Evolutionary conservation across 2,797 vertebrate species (phyloP).

Genomic region (Urocyon cinereoargenteus): DNA sequence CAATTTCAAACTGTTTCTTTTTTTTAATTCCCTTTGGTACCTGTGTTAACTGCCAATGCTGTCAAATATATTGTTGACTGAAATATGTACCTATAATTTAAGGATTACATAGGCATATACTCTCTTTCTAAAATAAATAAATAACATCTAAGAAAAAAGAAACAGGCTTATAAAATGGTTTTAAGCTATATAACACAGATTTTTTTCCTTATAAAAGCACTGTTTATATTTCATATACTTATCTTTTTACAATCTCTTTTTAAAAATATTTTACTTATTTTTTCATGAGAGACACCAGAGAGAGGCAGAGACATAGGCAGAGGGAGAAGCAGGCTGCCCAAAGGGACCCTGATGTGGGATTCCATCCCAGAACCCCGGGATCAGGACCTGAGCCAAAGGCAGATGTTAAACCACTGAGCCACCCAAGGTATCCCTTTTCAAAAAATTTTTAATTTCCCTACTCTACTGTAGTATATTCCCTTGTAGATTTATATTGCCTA

Average conservation of each 20-base stretch:
- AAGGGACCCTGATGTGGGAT: too few relatives aligned
- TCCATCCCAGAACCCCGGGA: too few relatives aligned
- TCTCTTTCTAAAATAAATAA: too few relatives aligned
- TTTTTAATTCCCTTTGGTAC: neutral
- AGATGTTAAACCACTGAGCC: too few relatives aligned
- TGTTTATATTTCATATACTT: neutral
- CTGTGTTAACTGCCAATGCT: neutral
- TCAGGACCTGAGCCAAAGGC: too few relatives aligned
- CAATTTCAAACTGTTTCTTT: neutral
- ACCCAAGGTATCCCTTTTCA: too few relatives aligned
- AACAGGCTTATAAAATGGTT: slow-evolving; percentile 6
- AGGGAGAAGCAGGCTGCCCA: too few relatives aligned
- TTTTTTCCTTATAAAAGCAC: slow-evolving; percentile 41
- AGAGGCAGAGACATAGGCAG: too few relatives aligned
- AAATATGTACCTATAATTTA: slow-evolving; percentile 6
- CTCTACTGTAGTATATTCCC: neutral
- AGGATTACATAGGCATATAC: too few relatives aligned
- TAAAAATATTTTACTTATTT: too few relatives aligned
- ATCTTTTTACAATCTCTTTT: neutral
- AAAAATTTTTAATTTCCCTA: neutral
- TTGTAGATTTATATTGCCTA: neutral
- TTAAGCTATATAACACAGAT: neutral
- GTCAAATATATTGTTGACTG: neutral
- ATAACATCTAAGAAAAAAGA: neutral
- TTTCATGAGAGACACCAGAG: too few relatives aligned